Evolutionary conservation across 2,797 vertebrate genomes (phyloP), one percentile per base, ranked within the genome.

Genomic region (Dromococcyx pavoninus): DNA sequence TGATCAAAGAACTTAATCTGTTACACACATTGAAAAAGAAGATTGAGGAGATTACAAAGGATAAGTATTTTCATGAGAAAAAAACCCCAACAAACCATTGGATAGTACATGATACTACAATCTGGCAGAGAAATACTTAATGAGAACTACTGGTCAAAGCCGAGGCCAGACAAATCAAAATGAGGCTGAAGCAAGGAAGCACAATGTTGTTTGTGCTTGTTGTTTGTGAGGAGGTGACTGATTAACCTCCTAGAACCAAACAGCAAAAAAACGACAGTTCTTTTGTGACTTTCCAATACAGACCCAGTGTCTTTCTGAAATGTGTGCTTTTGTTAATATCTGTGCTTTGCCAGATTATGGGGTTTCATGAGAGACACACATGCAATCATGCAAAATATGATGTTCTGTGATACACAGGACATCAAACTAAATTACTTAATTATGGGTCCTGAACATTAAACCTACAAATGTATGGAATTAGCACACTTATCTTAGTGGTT

Each of bases 81-180:
- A 71, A 1, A 7, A 21, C 10, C 0, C 0, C 11, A 10, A 3
- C 1, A 53, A 30, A 21, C 46, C 17, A 53, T 33, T 48, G 30
- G 28, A 50, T 32, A 58, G 27, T 17, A 78, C 66, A 72, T 10
- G 27, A 79, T 66, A 66, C 50, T 51, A 39, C 28, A 69, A 72
- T 66, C 33, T 70, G 65, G 5, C 54, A 27, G 35, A 79, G 46
- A 92, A 92, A 82, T 58, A 57, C 21, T 71, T 69, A 33, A 51
- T 54, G 18, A 92, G 30, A 89, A 50, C 37, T 84, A n/a, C 3
- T 61, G 54, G 33, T 72, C 39, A 41, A 80, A 80, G 24, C 19
- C 62, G 53, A 83, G 27, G 15, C 30, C 46, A 62, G 62, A 46
- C 24, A 87, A 84, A 78, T 78, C 23, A 30, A 81, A 65, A 75